Conservation (phyloP, 2,888 invertebrate species). For the Helleia helle region DNA sequence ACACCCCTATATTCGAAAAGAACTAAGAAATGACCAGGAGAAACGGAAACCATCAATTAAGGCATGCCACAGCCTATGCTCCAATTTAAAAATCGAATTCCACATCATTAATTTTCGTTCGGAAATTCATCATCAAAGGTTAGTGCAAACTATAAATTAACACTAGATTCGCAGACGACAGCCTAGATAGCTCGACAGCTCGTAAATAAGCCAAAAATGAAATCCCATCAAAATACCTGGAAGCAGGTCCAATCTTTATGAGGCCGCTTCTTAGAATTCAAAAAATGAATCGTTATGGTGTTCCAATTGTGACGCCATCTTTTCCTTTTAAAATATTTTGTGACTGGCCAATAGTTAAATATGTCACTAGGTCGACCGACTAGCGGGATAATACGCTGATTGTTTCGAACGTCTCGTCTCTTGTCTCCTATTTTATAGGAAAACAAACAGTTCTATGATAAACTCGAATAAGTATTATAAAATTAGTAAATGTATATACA, state of each 20-base stretch:
- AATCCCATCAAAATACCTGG: slow-evolving; percentile 11
- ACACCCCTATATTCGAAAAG: no score
- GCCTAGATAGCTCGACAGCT: slow-evolving; percentile 16
- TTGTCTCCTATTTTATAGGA: no score
- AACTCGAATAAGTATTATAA: no score
- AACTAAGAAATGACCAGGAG: not conserved
- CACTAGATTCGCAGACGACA: slow-evolving; percentile 33
- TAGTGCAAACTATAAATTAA: slow-evolving; percentile 24
- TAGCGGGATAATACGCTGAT: no score
- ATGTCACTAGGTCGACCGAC: no score
- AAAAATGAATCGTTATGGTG: slow-evolving; percentile 15
- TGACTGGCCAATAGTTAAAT: slow-evolving; percentile 1
- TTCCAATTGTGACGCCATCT: slow-evolving; percentile 19
- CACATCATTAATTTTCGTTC: slow-evolving; percentile 10
- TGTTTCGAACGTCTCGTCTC: no score
- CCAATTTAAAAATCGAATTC: slow-evolving; percentile 13
- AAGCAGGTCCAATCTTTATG: slow-evolving; percentile 26
- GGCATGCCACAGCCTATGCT: not conserved
- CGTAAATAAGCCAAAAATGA: slow-evolving; percentile 10
- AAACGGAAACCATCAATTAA: not conserved
- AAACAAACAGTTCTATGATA: no score
- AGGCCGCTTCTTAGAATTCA: slow-evolving; percentile 26
- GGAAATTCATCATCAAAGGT: slow-evolving; percentile 18
- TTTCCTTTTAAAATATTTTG: slow-evolving; percentile 3
- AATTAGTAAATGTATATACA: no score